phyloP scores from a whole-genome alignment of 2,888 invertebrate species.

The Chrysolina oricalcia region DNA sequence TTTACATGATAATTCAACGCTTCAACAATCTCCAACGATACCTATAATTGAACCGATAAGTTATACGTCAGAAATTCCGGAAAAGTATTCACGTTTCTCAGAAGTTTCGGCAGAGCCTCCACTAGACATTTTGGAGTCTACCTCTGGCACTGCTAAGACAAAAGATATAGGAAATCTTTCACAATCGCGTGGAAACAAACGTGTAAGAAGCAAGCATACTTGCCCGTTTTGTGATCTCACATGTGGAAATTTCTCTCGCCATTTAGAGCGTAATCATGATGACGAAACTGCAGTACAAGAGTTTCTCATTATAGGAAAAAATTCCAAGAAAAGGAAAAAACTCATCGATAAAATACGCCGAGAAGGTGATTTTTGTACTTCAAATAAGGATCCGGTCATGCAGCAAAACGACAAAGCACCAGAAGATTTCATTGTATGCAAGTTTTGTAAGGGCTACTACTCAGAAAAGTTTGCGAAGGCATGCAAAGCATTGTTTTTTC shows the following conservation, averaged over 20 bases:
- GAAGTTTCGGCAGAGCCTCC: no score
- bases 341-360: conserved; percentile 38
- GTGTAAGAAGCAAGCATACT: conserved; percentile 31
- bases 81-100: no score
- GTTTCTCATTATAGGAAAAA: conserved; percentile 34
- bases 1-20: no score
- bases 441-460: conserved; percentile 35
- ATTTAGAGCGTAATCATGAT: conserved; percentile 38
- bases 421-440: conserved; percentile 21
- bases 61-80: no score
- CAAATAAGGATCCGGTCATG: conserved; percentile 30
- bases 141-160: no score
- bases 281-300: conserved; percentile 39
- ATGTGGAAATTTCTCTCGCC: conserved; percentile 41
- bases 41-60: no score
- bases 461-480: conserved; percentile 13
- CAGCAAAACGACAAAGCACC: not conserved
- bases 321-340: conserved; percentile 39
- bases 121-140: no score
- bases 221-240: conserved; percentile 35
- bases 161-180: no score
- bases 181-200: no score
- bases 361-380: conserved; percentile 35
- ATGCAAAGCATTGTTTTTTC: conserved; percentile 39
- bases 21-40: no score